These are phyloP conservation scores for Ailurus styani DNA, from an alignment of 2,113 vertebrate species.

Conservation along the genomic window DNA sequence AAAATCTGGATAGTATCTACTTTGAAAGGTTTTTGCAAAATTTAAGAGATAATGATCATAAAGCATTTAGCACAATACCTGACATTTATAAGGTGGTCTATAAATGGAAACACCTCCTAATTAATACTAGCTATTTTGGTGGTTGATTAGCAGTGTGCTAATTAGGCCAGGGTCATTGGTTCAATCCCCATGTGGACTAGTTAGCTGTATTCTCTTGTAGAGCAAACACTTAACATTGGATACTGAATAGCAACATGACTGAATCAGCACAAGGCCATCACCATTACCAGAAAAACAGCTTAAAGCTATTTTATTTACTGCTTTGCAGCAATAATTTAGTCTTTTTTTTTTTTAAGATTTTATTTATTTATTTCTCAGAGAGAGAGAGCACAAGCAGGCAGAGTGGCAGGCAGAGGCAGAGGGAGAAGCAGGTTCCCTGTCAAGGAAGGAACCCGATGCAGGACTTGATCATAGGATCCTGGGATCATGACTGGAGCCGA, in stretches of 20 bases:
- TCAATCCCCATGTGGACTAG: slow-evolving; percentile 33
- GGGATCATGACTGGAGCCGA: too few species aligned
- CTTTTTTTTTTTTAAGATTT: too few species aligned
- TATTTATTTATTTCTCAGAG: too few species aligned
- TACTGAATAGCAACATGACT: background rate
- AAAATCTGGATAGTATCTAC: background rate
- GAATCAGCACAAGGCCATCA: background rate
- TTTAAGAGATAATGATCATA: background rate
- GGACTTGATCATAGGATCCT: too few species aligned
- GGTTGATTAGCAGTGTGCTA: slow-evolving; percentile 30
- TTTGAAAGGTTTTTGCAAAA: slow-evolving; percentile 3
- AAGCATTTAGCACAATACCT: background rate
- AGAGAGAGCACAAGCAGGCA: too few species aligned
- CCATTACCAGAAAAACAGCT: background rate
- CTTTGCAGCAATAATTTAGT: background rate
- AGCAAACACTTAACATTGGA: background rate
- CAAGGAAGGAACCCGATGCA: too few species aligned
- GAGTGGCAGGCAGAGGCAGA: too few species aligned
- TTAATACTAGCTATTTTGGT: slow-evolving; percentile 35
- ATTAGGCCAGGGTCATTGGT: slow-evolving; percentile 45
- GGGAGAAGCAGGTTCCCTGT: too few species aligned
- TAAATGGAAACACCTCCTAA: slow-evolving; percentile 37
- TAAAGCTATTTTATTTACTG: background rate
- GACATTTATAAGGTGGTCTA: background rate
- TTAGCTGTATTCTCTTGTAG: slow-evolving; percentile 37